Evolutionary conservation across 2,113 vertebrate species (phyloP), one percentile per base, ranked within the genome.

Genomic region (Rhea americana): DNA sequence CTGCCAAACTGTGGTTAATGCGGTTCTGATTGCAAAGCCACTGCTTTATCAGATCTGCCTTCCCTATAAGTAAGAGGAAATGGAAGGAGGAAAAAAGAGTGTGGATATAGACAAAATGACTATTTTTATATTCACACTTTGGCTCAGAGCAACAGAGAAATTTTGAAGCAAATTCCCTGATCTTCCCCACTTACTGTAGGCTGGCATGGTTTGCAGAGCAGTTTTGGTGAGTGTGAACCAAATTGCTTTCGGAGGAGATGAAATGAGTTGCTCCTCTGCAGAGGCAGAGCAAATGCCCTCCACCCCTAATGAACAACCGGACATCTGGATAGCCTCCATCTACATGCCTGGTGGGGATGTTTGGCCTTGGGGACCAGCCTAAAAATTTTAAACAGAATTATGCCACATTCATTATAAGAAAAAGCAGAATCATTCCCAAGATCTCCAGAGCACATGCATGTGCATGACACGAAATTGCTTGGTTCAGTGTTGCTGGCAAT

Each of bases 131-230:
- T 82, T 95, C 62, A 4, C 32, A 13, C 89, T 84, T 82, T 73
- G 71, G 77, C 91, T 76, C 91, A 89, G 45, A 95, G 93, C 83
- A 96, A 71, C 92, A 94, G 77, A 86, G 74, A 81, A 82, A 95
- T 92, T 96, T 90, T 76, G 78, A 93, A 89, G 74, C 39, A 94
- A 95, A 95, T 89, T 75, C 88, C 90, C 79, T 70, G 77, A 65
- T 87, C 74, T 75, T 21, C 91, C 80, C 86, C 86, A 26, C 43
- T 93, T 41, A 56, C 32, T 61, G 78, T 58, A 48, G 70, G 77
- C 83, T 86, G 62, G 51, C 71, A 47, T n/a, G 48, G 83, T 41
- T 90, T 15, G 2, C 20, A 24, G 11, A 56, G 83, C 53, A 56
- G 48, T 37, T 89, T 14, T 93, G 80, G 73, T 53, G 66, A 84